Percentiles rank a stretch among this genome's conserved stretches.
These are phyloP conservation scores for Ormia ochracea DNA, from an alignment of 2,888 invertebrate species.

Conservation along the genomic window DNA sequence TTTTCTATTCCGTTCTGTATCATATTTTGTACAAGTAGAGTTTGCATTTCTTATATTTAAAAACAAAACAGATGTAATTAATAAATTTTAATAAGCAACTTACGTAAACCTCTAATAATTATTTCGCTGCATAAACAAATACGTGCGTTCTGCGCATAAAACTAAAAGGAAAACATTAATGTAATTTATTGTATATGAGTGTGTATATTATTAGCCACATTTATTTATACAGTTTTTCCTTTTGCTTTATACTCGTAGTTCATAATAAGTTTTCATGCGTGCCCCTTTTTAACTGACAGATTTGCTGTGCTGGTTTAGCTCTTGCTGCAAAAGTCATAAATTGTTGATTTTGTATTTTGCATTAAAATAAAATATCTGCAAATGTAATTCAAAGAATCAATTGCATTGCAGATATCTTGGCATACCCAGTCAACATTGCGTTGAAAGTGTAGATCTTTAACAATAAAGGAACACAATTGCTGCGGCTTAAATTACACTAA, in stretches of 20 bases:
- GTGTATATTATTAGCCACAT: background rate
- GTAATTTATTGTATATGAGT: slow-evolving; percentile 1
- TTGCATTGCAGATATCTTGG: background rate
- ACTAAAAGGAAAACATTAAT: slow-evolving; percentile 36
- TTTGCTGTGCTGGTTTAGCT: slow-evolving; percentile 25
- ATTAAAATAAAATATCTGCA: background rate
- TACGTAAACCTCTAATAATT: slow-evolving; percentile 43
- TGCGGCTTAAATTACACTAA: no score
- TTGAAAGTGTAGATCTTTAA: background rate
- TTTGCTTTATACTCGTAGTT: background rate
- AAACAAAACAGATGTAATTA: slow-evolving; percentile 52
- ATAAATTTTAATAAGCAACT: slow-evolving; percentile 50
- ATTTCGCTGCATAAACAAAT: background rate
- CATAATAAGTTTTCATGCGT: slow-evolving; percentile 44
- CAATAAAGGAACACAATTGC: no score
- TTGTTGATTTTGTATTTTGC: background rate
- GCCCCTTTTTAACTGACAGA: slow-evolving; percentile 48
- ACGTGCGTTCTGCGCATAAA: background rate
- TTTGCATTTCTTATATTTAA: slow-evolving; percentile 12
- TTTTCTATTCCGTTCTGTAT: slow-evolving; percentile 22
- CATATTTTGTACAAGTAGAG: slow-evolving; percentile 43
- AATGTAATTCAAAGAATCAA: background rate
- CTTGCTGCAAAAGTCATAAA: slow-evolving; percentile 9
- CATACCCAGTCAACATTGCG: background rate
- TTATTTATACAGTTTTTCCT: background rate